Evolutionary conservation across 2,797 vertebrate species (phyloP).

Genomic region (Sylvia borin): DNA sequence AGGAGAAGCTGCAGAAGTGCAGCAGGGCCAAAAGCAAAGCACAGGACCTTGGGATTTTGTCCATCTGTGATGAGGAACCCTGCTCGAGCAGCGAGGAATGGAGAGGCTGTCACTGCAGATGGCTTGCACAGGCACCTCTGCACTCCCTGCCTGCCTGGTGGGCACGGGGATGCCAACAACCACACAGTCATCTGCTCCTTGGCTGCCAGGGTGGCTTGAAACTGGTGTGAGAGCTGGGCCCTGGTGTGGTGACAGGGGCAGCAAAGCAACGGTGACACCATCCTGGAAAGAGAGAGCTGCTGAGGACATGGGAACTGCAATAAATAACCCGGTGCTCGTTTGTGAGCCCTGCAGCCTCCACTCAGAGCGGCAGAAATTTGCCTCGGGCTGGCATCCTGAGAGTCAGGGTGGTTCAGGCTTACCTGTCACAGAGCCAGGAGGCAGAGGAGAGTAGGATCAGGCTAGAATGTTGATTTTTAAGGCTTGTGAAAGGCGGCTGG

Average conservation of each 20-base stretch:
- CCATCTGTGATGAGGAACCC: not conserved
- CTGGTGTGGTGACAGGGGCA: not conserved
- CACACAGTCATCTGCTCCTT: not conserved
- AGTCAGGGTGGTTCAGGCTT: not conserved
- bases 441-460: not conserved
- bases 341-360: not conserved
- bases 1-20: not conserved
- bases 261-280: not conserved
- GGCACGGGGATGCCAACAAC: not conserved
- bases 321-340: not conserved
- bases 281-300: conserved; percentile 1
- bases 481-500: not conserved
- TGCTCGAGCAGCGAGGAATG: not conserved
- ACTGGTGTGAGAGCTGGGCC: not conserved
- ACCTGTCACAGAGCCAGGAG: not conserved
- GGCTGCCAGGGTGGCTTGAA: not conserved
- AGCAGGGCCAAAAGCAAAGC: not conserved
- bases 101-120: not conserved
- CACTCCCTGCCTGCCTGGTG: not conserved
- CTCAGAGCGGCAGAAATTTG: not conserved
- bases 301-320: conserved; percentile 19
- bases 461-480: not conserved
- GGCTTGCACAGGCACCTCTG: not conserved
- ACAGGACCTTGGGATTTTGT: not conserved
- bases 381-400: not conserved